A percentile compares a stretch with the other conserved stretches of the same genome.
These are phyloP conservation scores for Egretta garzetta DNA, from an alignment of 2,113 vertebrate species.

Conservation along the genomic window DNA sequence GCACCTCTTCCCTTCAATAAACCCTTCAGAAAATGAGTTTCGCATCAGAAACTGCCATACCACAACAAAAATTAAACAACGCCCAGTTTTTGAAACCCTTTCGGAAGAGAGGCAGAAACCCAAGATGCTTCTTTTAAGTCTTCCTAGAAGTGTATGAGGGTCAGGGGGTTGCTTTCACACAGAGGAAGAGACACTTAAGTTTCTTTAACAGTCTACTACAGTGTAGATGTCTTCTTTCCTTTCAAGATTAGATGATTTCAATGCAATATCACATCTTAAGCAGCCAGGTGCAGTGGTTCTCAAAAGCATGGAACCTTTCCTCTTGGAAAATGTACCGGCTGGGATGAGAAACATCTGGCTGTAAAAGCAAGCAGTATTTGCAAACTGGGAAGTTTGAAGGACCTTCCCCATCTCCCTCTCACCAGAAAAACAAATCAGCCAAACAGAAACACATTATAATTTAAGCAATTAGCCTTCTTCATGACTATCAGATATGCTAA, in stretches of 20 bases:
- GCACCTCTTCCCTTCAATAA: not conserved
- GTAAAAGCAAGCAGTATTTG: not conserved
- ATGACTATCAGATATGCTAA: fast-evolving
- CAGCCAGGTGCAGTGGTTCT: not conserved
- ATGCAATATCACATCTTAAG: not conserved
- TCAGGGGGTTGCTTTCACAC: not conserved
- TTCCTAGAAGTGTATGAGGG: fast-evolving
- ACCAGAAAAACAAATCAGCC: not conserved
- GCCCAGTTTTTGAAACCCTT: not conserved
- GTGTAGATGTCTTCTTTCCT: not conserved
- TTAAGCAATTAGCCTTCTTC: not conserved
- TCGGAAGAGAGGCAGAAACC: not conserved
- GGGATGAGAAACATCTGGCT: not conserved
- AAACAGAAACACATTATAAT: fast-evolving
- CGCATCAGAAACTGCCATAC: not conserved
- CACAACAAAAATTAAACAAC: not conserved
- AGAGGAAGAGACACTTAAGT: not conserved
- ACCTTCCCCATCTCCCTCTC: not conserved
- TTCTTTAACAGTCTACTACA: not conserved
- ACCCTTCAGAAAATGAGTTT: not conserved
- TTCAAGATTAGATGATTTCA: fast-evolving
- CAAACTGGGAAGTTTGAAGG: not conserved
- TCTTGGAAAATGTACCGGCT: not conserved
- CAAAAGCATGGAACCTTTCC: not conserved
- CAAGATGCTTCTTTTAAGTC: not conserved